Evolutionary conservation across 2,113 vertebrate genomes (phyloP).

Genomic region (Proteles cristata): DNA sequence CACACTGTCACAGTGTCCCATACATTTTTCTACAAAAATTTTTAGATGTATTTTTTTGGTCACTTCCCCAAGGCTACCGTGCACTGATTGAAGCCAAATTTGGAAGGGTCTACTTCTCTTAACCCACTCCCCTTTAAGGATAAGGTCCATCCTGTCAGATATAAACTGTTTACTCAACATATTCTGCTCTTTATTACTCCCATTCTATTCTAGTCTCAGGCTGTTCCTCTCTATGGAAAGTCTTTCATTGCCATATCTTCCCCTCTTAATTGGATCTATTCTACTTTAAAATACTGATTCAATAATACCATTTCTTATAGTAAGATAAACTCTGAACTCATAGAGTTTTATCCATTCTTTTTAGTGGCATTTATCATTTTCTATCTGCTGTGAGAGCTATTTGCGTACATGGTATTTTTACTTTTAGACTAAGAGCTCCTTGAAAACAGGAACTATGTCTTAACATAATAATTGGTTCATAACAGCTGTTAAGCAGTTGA

Average conservation of each 20-base stretch:
- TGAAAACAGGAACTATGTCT: conserved; percentile 22
- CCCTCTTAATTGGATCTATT: neutral
- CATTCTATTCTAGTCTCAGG: no score
- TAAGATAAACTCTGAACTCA: conserved; percentile 1
- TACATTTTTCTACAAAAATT: neutral
- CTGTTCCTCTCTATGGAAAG: neutral
- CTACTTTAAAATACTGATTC: neutral
- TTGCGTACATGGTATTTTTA: neutral
- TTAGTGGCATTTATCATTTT: neutral
- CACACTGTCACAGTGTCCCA: neutral
- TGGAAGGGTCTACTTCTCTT: neutral
- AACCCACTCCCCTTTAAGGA: neutral
- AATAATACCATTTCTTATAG: neutral
- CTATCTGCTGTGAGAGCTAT: neutral
- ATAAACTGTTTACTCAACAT: neutral
- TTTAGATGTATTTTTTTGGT: neutral
- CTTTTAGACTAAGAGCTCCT: neutral
- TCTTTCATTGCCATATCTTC: neutral
- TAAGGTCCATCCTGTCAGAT: neutral
- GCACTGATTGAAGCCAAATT: neutral
- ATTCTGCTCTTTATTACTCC: neutral
- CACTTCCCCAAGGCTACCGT: neutral
- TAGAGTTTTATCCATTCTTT: conserved; percentile 15
- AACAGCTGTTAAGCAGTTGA: neutral
- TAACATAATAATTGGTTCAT: neutral